These are phyloP conservation scores for Pandemis cinnamomeana DNA, from an alignment of 2,888 invertebrate genomes.

Conservation along the genomic window DNA sequence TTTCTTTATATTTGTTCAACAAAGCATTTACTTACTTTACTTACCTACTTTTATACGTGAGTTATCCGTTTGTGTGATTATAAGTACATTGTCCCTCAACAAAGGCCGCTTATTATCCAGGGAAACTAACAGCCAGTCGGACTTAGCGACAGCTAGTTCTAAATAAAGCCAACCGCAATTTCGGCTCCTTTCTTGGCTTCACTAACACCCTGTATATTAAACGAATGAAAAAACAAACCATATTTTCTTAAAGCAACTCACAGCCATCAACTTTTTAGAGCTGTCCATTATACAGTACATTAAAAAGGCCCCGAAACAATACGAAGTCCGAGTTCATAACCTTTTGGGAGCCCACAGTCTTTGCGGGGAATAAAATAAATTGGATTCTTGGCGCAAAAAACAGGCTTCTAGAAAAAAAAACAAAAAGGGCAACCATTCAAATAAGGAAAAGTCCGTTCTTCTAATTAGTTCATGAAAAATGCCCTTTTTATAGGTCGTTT, in stretches of 20 bases:
- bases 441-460: conserved; percentile 16
- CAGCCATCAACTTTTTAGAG: neutral
- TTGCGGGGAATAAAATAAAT: conserved; percentile 22
- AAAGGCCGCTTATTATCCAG: too few species aligned
- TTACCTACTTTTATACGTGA: too few species aligned
- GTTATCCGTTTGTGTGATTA: too few species aligned
- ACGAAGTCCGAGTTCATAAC: neutral
- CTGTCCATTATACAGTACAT: neutral
- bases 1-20: too few species aligned
- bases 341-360: neutral
- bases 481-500: conserved; percentile 27
- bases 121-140: too few species aligned
- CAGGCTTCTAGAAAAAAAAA: neutral
- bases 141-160: too few species aligned
- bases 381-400: conserved; percentile 12
- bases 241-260: neutral
- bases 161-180: too few species aligned
- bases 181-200: too few species aligned
- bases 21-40: too few species aligned
- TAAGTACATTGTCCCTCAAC: too few species aligned
- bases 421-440: conserved; percentile 11
- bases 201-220: too few species aligned
- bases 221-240: neutral
- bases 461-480: conserved; percentile 32
- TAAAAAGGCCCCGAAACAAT: neutral